Evolutionary conservation across 2,797 vertebrate species (phyloP), one percentile per base, ranked within the genome.

Genomic region (Morelia viridis): DNA sequence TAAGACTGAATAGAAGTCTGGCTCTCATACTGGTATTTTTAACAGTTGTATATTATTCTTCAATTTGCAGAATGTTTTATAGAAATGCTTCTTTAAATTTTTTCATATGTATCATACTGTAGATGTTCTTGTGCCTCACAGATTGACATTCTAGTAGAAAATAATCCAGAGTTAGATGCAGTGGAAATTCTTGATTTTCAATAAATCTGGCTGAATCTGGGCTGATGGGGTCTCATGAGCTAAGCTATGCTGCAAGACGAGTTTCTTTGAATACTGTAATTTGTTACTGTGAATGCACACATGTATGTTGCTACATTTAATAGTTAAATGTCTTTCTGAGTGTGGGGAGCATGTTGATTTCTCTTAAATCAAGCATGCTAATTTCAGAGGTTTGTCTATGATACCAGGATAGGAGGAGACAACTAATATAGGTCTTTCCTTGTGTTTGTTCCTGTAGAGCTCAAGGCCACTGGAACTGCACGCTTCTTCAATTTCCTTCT

Each of bases 401-500:
- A 15, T 17, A 57, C 35, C 83, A 92, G 28, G 10, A 85, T 13
- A 50, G 85, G 46, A 83, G 31, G 60, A 83, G 65, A 58, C 68
- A 57, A 3, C 85, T 87, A 56, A 64, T 35, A n/a, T 13, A 91
- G 2, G 0, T 0, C 88, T 64, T 65, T 0, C 1, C 76, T 90
- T 26, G 50, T 68, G 41, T 96, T 96, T 88, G 4, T 41, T 19
- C 91, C 46, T 91, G 0, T 95, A 99, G 99, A 99, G 95, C 97
- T 99, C 89, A 99, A 98, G 97, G 98, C 98, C 0, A 99, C 99
- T 0, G 98, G 98, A 96, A 99, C 99, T 0, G 99, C 99, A 60
- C 99, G 99, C 96, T 98, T 99, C 98, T 99, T 99, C 97, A 99
- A 98, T 97, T 99, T 99, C 96, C 97, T 99, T 96, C 98, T 99